Evolutionary conservation across 2,113 vertebrate genomes (phyloP).

Genomic region (Crypturellus undulatus): DNA sequence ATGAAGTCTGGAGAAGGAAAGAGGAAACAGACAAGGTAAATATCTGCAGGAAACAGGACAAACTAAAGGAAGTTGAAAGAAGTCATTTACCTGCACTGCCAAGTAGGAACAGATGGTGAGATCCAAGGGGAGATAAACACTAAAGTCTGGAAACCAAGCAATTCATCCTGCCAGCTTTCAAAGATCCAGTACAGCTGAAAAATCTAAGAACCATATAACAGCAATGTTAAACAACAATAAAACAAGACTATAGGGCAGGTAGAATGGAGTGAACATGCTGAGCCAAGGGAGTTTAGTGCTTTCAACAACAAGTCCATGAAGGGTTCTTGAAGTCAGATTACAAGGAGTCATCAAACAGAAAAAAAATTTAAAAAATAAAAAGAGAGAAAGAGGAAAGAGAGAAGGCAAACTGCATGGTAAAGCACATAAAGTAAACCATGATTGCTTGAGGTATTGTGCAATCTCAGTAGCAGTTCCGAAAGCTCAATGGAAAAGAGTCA

Average conservation of each 20-base stretch:
- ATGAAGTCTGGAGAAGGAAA: constrained; percentile 17
- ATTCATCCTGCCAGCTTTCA: constrained; percentile 69
- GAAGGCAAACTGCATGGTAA: not conserved
- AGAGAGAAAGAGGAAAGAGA: not conserved
- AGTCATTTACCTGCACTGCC: constrained; percentile 64
- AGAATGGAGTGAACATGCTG: constrained; percentile 29
- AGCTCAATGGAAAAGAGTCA: not conserved
- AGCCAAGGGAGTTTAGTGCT: not conserved
- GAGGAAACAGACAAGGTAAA: not conserved
- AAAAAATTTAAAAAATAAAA: not conserved
- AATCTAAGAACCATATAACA: constrained; percentile 29
- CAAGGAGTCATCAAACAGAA: not conserved
- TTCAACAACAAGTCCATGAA: not conserved
- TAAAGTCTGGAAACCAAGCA: constrained; percentile 65
- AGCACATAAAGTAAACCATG: not conserved
- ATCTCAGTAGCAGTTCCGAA: not conserved
- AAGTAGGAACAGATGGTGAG: constrained; percentile 75
- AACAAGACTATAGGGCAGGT: constrained; percentile 15
- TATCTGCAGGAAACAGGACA: constrained; percentile 36
- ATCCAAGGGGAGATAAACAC: constrained; percentile 72
- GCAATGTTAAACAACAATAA: constrained; percentile 53
- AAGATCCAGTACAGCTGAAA: constrained; percentile 35
- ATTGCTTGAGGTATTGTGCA: not conserved
- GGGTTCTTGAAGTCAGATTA: constrained; percentile 6
- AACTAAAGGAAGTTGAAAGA: constrained; percentile 45